A percentile compares a stretch with the other conserved stretches of the same genome.
Conservation (phyloP, 2,888 invertebrate genomes). For the Helobdella robusta region DNA sequence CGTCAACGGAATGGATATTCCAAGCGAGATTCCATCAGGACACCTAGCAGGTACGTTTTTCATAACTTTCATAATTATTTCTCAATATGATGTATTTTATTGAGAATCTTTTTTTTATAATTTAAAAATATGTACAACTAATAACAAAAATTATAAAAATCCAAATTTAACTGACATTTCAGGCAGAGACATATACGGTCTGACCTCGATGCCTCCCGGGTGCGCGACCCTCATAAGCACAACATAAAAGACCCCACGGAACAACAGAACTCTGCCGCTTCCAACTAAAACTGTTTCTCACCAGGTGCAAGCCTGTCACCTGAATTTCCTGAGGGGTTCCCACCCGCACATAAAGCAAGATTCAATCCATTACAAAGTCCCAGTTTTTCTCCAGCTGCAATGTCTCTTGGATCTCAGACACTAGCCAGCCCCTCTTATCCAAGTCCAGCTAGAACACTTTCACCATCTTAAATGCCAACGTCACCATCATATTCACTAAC, state of each 20-base stretch:
- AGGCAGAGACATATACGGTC: too few relatives aligned
- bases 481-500: slow-evolving; percentile 60
- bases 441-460: too few relatives aligned
- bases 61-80: neutral
- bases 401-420: slow-evolving; percentile 50
- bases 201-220: too few relatives aligned
- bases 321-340: slow-evolving; percentile 44
- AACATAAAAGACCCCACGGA: too few relatives aligned
- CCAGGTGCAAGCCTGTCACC: slow-evolving; percentile 46
- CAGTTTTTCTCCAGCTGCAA: slow-evolving; percentile 56
- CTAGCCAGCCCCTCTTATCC: too few relatives aligned
- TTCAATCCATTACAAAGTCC: slow-evolving; percentile 54
- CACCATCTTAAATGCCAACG: slow-evolving; percentile 53
- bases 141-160: too few relatives aligned
- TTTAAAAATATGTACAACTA: too few relatives aligned
- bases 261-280: slow-evolving; percentile 59
- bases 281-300: slow-evolving; percentile 57
- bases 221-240: too few relatives aligned
- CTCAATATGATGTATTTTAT: too few relatives aligned
- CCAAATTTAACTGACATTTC: too few relatives aligned
- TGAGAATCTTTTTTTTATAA: too few relatives aligned
- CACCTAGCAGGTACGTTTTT: too few relatives aligned
- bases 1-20: slow-evolving; percentile 94
- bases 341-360: slow-evolving; percentile 60
- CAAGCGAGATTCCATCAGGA: slow-evolving; percentile 49